Evolutionary conservation across 2,797 vertebrate species (phyloP), one percentile per base, ranked within the genome.

Genomic region (Balearica regulorum): DNA sequence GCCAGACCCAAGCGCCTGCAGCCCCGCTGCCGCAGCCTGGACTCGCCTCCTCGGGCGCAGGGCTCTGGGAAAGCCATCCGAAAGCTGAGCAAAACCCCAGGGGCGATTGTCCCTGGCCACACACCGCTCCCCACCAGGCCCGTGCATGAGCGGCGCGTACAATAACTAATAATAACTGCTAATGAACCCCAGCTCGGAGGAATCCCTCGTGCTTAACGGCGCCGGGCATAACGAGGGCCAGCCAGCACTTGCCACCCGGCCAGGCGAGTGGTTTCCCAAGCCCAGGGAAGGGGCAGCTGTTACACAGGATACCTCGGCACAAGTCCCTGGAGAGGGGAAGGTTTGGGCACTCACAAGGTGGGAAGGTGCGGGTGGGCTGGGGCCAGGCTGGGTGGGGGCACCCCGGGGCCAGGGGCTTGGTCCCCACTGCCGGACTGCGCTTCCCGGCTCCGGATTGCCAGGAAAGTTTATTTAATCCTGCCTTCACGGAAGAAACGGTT

Each of bases 401-500:
- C 54, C 80, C 48, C 25, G 15, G 64, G 77, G 62, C 51, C 20
- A 31, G 8, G 51, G 64, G 46, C 2, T 57, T 43, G 29, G 24
- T 68, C 48, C 54, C 54, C 6, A 1, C 78, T 7, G 31, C 54
- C 19, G 1, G 48, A 16, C 29, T 70, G 10, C 1, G 51, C 62
- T 88, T 66, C 76, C 76, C 49, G 1, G 77, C 77, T 57, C 80
- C 7, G 5, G 11, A 46, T 41, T 14, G 58, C 81, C 5, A 1
- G 43, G 57, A 94, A 94, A 96, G 79, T 96, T 95, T 94, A 55
- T 70, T 58, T 73, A 94, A 95, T 89, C 68, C 87, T 58, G 69
- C 29, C 29, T 26, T 15, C 28, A 16, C 5, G 31, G 46, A 72
- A 43, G 35, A 65, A 62, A 35, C 2, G 6, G 8, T 76, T 73